Evolutionary conservation across 92 coral and sea anemone species (phyloP).

Genomic region (Heteractis magnifica): DNA sequence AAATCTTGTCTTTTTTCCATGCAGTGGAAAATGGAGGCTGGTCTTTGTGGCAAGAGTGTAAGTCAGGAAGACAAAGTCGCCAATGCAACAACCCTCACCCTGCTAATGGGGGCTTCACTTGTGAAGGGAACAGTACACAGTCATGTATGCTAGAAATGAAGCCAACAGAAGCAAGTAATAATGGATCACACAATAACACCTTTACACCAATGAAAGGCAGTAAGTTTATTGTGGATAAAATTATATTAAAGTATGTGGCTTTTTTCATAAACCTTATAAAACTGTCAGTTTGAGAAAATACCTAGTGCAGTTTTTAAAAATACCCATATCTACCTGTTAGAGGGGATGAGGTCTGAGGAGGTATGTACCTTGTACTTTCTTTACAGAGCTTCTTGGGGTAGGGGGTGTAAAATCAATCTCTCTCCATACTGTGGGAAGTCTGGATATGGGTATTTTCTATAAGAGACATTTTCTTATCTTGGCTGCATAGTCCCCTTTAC

Average conservation of each 20-base stretch:
- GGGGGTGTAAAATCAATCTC: too few relatives aligned
- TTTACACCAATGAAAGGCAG: constrained; percentile 22
- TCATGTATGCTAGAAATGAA: constrained; percentile 18
- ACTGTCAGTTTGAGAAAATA: too few relatives aligned
- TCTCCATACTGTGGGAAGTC: too few relatives aligned
- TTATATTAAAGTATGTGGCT: neutral
- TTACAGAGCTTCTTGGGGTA: too few relatives aligned
- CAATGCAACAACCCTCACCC: constrained; percentile 58
- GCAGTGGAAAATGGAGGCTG: constrained; percentile 63
- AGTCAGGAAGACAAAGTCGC: constrained; percentile 57
- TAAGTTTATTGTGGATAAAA: constrained; percentile 11
- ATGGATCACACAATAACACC: neutral
- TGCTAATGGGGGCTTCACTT: constrained; percentile 69
- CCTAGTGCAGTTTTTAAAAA: too few relatives aligned
- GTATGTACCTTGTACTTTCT: too few relatives aligned
- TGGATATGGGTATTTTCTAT: too few relatives aligned
- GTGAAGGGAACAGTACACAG: constrained; percentile 42
- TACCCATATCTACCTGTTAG: too few relatives aligned
- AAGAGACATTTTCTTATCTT: too few relatives aligned
- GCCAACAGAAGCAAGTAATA: constrained; percentile 11
- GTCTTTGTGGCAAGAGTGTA: constrained; percentile 69
- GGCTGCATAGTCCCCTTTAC: too few relatives aligned
- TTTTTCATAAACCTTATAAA: neutral
- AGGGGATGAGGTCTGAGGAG: too few relatives aligned
- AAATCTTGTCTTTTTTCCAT: neutral